These are phyloP conservation scores for Masnerella sp. DNA, from an alignment of 2,888 invertebrate genomes.

Conservation along the genomic window DNA sequence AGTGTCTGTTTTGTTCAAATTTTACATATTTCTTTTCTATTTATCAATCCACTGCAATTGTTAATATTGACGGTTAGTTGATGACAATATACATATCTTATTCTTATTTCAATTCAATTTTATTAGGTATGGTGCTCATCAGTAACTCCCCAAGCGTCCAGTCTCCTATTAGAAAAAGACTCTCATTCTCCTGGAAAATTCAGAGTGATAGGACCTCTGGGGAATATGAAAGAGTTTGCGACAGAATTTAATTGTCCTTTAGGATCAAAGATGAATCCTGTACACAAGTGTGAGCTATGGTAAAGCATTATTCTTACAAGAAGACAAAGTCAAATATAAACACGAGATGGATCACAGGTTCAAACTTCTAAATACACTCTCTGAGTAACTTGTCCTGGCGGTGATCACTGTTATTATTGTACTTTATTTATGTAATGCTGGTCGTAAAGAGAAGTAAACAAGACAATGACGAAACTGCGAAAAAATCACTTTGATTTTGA, in stretches of 20 bases:
- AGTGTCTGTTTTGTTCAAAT: too few relatives aligned
- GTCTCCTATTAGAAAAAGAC: slow-evolving; percentile 94
- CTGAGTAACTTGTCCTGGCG: slow-evolving; percentile 33
- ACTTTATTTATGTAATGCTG: slow-evolving; percentile 49
- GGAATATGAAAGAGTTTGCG: slow-evolving; percentile 91
- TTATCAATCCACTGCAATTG: too few relatives aligned
- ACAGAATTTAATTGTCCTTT: slow-evolving; percentile 86
- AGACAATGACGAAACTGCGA: slow-evolving; percentile 9
- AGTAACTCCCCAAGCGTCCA: slow-evolving; percentile 88
- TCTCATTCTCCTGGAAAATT: slow-evolving; percentile 93
- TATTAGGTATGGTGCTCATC: slow-evolving; percentile 92
- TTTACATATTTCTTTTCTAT: too few relatives aligned
- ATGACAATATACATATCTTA: too few relatives aligned
- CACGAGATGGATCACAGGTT: background rate
- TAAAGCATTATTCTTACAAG: slow-evolving; percentile 76
- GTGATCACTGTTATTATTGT: slow-evolving; percentile 46
- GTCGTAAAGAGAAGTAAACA: slow-evolving; percentile 24
- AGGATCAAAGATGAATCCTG: slow-evolving; percentile 91
- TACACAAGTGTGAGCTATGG: slow-evolving; percentile 93
- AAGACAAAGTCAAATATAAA: background rate
- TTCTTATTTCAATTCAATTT: slow-evolving; percentile 2
- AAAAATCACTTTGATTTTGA: slow-evolving; percentile 4
- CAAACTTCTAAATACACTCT: background rate
- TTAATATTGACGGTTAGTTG: too few relatives aligned
- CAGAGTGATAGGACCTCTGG: slow-evolving; percentile 90